These are phyloP conservation scores for Lerista edwardsae DNA, from an alignment of 2,797 vertebrate species.

Conservation along the genomic window DNA sequence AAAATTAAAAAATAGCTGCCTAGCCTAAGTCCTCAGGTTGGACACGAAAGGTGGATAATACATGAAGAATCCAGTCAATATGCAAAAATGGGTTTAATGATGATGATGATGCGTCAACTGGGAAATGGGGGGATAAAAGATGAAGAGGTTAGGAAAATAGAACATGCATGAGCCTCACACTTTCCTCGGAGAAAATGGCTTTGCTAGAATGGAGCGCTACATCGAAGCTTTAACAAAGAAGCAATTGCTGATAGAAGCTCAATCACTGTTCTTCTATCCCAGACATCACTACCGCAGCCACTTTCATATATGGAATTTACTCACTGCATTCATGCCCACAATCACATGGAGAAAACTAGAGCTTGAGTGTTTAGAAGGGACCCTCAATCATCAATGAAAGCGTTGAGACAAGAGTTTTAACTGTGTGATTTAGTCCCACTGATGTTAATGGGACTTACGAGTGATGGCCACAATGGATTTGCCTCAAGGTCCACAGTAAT, in stretches of 20 bases:
- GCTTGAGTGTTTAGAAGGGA: not conserved
- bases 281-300: not conserved
- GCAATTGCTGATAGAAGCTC: not conserved
- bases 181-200: constrained; percentile 20
- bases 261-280: too few relatives aligned
- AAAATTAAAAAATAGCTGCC: too few relatives aligned
- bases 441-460: not conserved
- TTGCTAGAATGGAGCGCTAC: constrained; percentile 22
- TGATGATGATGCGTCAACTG: too few relatives aligned
- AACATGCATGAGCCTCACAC: constrained; percentile 6
- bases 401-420: not conserved
- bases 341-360: not conserved
- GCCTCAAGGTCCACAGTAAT: too few relatives aligned
- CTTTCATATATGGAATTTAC: not conserved
- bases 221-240: constrained; percentile 37
- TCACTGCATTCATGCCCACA: not conserved
- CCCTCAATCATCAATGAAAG: not conserved
- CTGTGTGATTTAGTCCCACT: not conserved
- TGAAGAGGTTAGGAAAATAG: not conserved
- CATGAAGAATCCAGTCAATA: too few relatives aligned
- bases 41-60: too few relatives aligned
- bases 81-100: too few relatives aligned
- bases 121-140: constrained; percentile 13
- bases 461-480: not conserved
- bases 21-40: too few relatives aligned